Evolutionary conservation across 2,797 vertebrate species (phyloP), one percentile per base, ranked within the genome.

Genomic region (Amblyopsis hoosieri): DNA sequence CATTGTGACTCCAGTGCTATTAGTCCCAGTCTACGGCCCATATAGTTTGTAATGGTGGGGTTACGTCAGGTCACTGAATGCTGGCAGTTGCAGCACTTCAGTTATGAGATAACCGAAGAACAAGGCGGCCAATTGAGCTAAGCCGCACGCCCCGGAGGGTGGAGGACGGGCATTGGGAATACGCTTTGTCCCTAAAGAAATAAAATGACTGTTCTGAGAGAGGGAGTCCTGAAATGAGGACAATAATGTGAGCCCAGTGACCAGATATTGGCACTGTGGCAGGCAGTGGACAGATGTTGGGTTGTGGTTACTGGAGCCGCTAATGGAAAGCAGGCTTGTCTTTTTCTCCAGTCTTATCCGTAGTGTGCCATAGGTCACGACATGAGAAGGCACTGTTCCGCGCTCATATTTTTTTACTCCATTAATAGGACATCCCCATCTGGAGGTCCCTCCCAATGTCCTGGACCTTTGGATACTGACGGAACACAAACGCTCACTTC

Each of bases 341-440:
- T 50, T 10, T 42, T 57, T 70, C 74, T 72, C 19, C 19, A 72
- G 55, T 33, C 64, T 82, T 78, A 67, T 31, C 56, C 67, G 78
- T 60, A 71, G 23, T 57, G 56, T 58, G 72, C 29, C 64, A 55
- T 2, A 68, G 56, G 54, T 85, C 61, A 0, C 51, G 1, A 11
- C 3, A 3, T 12, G 15, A 23, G 8, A 53, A 19, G 15, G 3
- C 17, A 15, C 51, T 53, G 51, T 19, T 11, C 17, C 15, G 9
- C 9, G 19, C 23, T 4, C 1, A 53, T 9, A 19, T 13, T 12
- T 54, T 54, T 23, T n/a, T 8, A 37, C 8, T 54, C 8, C 7
- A 13, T 33, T 51, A 14, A 52, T 19, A 15, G 11, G 15, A 15
- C 12, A 52, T 19, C 51, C 23, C 29, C 12, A 13, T 31, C 13